A percentile compares a stretch with the other conserved stretches of the same genome.
Conservation (phyloP, 2,888 invertebrate species). For the Linnaemya tessellans region DNA sequence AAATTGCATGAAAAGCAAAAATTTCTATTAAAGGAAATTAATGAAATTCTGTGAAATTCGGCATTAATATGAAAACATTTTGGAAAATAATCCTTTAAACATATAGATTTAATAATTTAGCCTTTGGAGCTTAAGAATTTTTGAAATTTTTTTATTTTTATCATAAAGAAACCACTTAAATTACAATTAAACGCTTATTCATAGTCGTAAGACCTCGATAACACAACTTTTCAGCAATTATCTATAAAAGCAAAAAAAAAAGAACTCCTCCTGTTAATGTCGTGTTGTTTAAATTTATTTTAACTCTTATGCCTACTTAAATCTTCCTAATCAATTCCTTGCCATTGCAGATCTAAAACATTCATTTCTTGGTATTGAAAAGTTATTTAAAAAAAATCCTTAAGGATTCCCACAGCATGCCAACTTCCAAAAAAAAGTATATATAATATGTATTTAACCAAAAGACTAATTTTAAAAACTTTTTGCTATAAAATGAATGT, state of each 20-base stretch:
- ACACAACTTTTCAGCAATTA: not conserved
- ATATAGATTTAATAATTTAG: no score
- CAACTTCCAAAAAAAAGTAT: slow-evolving; percentile 26
- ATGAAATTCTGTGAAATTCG: no score
- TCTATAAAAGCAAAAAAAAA: not conserved
- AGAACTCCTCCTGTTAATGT: not conserved
- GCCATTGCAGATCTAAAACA: slow-evolving; percentile 56
- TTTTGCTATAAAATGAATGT: slow-evolving; percentile 22
- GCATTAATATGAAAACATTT: no score
- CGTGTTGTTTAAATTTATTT: slow-evolving; percentile 12
- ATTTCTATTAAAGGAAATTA: no score
- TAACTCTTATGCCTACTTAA: slow-evolving; percentile 6
- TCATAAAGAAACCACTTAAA: no score
- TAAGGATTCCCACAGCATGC: not conserved
- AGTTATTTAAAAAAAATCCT: not conserved
- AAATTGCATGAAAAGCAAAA: no score
- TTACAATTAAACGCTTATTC: no score
- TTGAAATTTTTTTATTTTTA: no score
- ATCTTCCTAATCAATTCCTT: slow-evolving; percentile 28
- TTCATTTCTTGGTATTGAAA: slow-evolving; percentile 28
- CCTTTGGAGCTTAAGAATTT: no score
- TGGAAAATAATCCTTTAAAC: no score
- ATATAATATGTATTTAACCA: slow-evolving; percentile 39
- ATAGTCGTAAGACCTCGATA: not conserved
- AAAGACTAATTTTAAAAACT: slow-evolving; percentile 40